phyloP scores from a whole-genome alignment of 2,888 invertebrate species.

The Lysandra bellargus region DNA sequence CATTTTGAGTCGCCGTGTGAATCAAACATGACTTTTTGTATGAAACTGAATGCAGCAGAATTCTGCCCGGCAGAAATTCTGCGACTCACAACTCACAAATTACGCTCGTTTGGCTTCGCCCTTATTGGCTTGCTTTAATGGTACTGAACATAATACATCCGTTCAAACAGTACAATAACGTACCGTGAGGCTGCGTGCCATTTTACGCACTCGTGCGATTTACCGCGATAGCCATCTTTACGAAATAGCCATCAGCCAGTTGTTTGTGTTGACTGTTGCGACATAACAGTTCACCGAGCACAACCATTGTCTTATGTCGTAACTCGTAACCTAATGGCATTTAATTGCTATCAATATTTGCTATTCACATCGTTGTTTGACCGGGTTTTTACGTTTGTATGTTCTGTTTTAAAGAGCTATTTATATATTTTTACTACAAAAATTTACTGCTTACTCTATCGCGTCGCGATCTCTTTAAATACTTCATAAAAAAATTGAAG shows the following conservation, averaged over 20 bases:
- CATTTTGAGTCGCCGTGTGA: too few species aligned
- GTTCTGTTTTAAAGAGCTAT: not conserved
- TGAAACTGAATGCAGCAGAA: too few species aligned
- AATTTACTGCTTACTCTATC: too few species aligned
- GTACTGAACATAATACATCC: not conserved
- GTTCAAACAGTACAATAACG: not conserved
- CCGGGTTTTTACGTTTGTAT: not conserved
- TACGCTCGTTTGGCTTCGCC: too few species aligned
- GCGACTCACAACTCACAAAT: too few species aligned
- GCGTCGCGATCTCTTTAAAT: too few species aligned
- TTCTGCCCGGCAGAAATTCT: too few species aligned
- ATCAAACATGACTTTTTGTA: too few species aligned
- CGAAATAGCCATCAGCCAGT: constrained; percentile 33
- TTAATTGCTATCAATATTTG: constrained; percentile 10
- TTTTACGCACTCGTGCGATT: constrained; percentile 18
- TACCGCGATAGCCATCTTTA: constrained; percentile 29
- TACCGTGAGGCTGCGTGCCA: not conserved
- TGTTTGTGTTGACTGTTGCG: constrained; percentile 20
- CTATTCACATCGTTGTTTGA: not conserved
- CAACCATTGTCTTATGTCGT: constrained; percentile 17
- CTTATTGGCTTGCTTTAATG: too few species aligned
- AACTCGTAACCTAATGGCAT: constrained; percentile 4
- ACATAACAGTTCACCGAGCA: constrained; percentile 23
- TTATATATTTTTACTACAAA: not conserved
- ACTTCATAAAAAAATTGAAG: too few species aligned